Evolutionary conservation across 2,797 vertebrate species (phyloP).

Genomic region (Scleropages formosus): DNA sequence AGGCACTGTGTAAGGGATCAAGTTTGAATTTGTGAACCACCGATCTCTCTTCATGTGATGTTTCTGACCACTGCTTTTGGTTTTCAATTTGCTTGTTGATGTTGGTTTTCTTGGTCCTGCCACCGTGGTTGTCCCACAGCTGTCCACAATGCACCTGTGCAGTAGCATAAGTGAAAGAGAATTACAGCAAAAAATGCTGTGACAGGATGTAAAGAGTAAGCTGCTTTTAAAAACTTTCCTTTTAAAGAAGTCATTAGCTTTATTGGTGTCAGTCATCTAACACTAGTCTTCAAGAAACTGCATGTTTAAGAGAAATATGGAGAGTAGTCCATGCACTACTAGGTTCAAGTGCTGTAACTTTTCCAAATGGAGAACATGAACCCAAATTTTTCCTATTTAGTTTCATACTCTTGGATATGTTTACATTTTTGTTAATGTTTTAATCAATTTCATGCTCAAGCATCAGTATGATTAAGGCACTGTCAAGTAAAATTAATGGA

Average conservation of each 20-base stretch:
- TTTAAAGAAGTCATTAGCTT: constrained; percentile 6
- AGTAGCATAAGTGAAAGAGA: too few species aligned
- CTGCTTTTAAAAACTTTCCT: neutral
- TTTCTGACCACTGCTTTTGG: too few species aligned
- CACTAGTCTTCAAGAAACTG: constrained; percentile 4
- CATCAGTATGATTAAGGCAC: constrained; percentile 57
- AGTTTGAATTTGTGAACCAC: too few species aligned
- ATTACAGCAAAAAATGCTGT: too few species aligned
- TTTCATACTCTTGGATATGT: constrained; percentile 5
- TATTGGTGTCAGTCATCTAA: neutral
- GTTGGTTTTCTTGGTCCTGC: too few species aligned
- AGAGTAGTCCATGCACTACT: neutral
- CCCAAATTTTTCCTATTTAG: neutral
- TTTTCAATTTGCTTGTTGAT: too few species aligned
- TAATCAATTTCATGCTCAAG: constrained; percentile 52
- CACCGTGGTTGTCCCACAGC: too few species aligned
- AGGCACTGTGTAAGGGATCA: too few species aligned
- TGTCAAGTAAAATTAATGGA: constrained; percentile 65
- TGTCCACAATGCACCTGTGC: too few species aligned
- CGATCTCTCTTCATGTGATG: too few species aligned
- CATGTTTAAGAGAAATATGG: constrained; percentile 3
- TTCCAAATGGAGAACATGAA: neutral
- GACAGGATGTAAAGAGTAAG: too few species aligned
- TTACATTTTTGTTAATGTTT: constrained; percentile 53
- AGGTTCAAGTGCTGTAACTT: neutral